Evolutionary conservation across 1,140 invertebrate species (phyloP).

Genomic region (Ganaspis sp.): DNA sequence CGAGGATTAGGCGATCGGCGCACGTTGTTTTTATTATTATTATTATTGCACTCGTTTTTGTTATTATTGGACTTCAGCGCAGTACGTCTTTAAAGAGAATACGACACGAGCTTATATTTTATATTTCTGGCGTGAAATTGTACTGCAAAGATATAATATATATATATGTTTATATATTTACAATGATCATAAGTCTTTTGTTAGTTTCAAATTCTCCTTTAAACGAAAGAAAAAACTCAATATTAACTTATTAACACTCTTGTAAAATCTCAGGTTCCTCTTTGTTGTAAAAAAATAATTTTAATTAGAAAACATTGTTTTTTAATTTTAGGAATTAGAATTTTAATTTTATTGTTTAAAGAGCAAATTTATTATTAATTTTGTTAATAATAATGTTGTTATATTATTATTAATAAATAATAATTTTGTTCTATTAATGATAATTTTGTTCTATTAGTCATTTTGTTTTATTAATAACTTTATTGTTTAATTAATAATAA

Average conservation of each 20-base stretch:
- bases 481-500: too few species aligned
- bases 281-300: too few species aligned
- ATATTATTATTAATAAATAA: too few species aligned
- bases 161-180: conserved; percentile 49
- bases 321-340: too few species aligned
- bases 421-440: too few species aligned
- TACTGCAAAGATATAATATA: conserved; percentile 45
- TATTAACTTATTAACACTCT: not conserved
- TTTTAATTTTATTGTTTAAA: too few species aligned
- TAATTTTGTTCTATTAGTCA: too few species aligned
- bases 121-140: conserved; percentile 36
- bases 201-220: not conserved
- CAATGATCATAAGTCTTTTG: conserved; percentile 25
- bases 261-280: too few species aligned
- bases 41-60: conserved; percentile 35
- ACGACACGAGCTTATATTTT: conserved; percentile 40
- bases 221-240: not conserved
- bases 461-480: too few species aligned
- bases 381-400: too few species aligned
- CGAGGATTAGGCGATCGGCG: conserved; percentile 76
- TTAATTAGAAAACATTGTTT: too few species aligned
- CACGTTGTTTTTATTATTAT: conserved; percentile 41
- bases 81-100: not conserved
- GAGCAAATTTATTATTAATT: too few species aligned
- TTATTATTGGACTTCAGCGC: conserved; percentile 30